phyloP scores from a whole-genome alignment of 2,888 invertebrate genomes.

The Lordiphosa fenestrarum region DNA sequence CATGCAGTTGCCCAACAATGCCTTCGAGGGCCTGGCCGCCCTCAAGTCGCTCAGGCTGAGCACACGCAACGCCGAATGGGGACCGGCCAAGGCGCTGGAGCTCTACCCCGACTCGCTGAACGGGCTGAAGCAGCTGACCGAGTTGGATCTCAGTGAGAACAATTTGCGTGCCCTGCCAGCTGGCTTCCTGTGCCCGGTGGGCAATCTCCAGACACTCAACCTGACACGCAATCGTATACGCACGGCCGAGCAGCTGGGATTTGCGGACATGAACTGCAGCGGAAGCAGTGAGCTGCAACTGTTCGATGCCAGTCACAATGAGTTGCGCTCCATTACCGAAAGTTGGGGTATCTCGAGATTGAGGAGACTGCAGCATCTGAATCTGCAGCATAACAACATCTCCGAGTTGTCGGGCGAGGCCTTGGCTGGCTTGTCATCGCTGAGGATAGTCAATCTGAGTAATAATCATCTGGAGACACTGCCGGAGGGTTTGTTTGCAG shows the following conservation, averaged over 20 bases:
- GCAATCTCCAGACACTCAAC: constrained; percentile 90
- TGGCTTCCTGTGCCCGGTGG: constrained; percentile 88
- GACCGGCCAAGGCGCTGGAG: constrained; percentile 87
- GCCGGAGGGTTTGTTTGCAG: constrained; percentile 91
- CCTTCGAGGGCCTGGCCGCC: constrained; percentile 90
- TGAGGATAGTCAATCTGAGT: constrained; percentile 92
- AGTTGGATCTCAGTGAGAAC: constrained; percentile 90
- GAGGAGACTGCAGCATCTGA: constrained; percentile 88
- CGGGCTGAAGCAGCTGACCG: constrained; percentile 90
- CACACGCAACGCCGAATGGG: constrained; percentile 91
- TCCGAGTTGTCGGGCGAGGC: constrained; percentile 90
- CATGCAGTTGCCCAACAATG: constrained; percentile 85
- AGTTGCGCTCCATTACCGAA: constrained; percentile 86
- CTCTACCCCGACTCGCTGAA: constrained; percentile 86
- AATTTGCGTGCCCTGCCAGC: constrained; percentile 90
- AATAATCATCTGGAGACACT: constrained; percentile 91
- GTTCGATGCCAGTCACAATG: constrained; percentile 91
- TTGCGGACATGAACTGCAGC: constrained; percentile 82
- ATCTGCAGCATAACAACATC: constrained; percentile 91
- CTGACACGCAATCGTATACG: constrained; percentile 91
- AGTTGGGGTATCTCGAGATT: constrained; percentile 88
- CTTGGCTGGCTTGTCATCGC: constrained; percentile 88
- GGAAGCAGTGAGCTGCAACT: constrained; percentile 87
- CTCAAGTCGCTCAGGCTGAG: constrained; percentile 86
- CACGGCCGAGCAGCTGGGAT: constrained; percentile 89